Base-by-base conservation (phyloP, 2,888 invertebrate genomes). In the Alsophila aescularia region DNA sequence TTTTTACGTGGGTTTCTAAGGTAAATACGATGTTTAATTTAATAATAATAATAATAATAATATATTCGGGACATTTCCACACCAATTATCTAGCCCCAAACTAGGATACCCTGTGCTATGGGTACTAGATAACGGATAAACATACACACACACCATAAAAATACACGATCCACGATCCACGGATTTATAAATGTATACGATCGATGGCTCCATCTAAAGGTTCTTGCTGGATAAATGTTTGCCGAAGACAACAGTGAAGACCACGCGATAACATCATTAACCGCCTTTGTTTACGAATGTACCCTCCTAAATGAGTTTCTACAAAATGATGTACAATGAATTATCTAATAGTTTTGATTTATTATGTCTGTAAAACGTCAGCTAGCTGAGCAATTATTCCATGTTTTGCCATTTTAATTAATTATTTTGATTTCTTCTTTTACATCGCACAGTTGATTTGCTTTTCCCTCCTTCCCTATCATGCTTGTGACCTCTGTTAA, bases 181-280 rank as follows among this genome's bases (percentile, higher is more conserved):
- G 0, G 24, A 44, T 44, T 44, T 24, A 51, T 32, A n/a, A 24
- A 15, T 35, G 45, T 34, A 27, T 27, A 32, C 15, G 31, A 21
- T 39, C 15, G 31, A 21, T 8, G 16, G 31, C 27, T 37, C 54
- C 52, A 51, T 52, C 50, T 58, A 48, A 47, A 45, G 44, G 39
- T 52, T 54, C 45, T 52, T 24, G 34, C 47, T 43, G 13, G 12
- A 24, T 49, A 52, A 58, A 49, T 44, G 24, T 62, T 47, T 49
- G 39, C 53, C 48, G 40, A 51, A 48, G 53, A 54, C 51, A 57
- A 44, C 51, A 45, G 29, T n/a, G 37, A 47, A 52, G 39, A 48
- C 53, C 62, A 59, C 56, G 58, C 62, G 53, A 59, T 59, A 53
- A 53, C 34, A 45, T 52, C 58, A 54, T 62, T 59, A 62, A 49